Evolutionary conservation across 2,888 invertebrate genomes (phyloP).

Genomic region (Julus scandinavius): DNA sequence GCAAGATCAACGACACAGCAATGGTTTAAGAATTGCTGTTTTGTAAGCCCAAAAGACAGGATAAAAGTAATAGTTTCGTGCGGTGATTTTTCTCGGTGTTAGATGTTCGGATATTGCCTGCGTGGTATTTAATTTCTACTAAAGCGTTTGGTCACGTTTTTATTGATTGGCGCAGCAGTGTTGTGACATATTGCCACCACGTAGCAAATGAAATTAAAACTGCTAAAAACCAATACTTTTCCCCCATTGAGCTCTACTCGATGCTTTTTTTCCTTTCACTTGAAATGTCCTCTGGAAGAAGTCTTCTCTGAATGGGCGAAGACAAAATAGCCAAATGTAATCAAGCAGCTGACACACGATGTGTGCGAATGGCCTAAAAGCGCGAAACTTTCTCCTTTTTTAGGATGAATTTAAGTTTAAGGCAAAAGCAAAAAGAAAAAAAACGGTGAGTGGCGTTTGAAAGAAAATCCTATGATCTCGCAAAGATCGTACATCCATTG

Average conservation of each 20-base stretch:
- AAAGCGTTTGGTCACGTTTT: conserved; percentile 30
- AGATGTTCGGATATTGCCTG: neutral
- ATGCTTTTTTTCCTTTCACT: conserved; percentile 24
- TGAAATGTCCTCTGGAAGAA: neutral
- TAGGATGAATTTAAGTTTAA: conserved; percentile 44
- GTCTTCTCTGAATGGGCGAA: conserved; percentile 1
- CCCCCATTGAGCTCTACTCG: neutral
- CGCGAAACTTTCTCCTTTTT: conserved; percentile 41
- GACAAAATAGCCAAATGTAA: conserved; percentile 39
- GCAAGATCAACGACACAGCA: neutral
- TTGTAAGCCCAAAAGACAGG: conserved; percentile 29
- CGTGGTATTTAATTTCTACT: conserved; percentile 28
- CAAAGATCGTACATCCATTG: conserved; percentile 47
- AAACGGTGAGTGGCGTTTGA: conserved; percentile 47
- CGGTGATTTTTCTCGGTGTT: conserved; percentile 35
- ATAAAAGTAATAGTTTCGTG: conserved; percentile 19
- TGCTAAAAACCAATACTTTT: conserved; percentile 20
- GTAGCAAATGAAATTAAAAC: conserved; percentile 40
- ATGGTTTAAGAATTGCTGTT: conserved; percentile 9
- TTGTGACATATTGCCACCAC: conserved; percentile 34
- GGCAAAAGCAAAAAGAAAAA: neutral
- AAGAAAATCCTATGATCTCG: conserved; percentile 48
- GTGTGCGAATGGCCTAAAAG: conserved; percentile 37
- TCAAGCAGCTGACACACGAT: conserved; percentile 34
- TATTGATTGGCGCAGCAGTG: conserved; percentile 29